phyloP scores from a whole-genome alignment of 2,797 vertebrate genomes.

The Thaleichthys pacificus region DNA sequence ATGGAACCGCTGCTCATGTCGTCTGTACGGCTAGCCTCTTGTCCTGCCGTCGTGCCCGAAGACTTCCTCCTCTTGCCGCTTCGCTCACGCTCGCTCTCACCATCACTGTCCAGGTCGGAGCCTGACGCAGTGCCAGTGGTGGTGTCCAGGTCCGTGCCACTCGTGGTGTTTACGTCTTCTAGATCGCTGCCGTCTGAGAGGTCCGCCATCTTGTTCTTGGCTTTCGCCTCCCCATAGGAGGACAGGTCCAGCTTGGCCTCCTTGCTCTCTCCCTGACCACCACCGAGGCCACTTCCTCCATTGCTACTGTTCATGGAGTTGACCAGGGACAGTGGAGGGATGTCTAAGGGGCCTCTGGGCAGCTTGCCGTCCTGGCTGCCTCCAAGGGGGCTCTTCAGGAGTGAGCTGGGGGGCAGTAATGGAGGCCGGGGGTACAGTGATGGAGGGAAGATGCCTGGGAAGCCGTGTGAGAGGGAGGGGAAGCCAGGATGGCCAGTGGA shows the following conservation, averaged over 20 bases:
- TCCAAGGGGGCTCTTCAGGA: constrained; percentile 90
- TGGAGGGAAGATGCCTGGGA: constrained; percentile 91
- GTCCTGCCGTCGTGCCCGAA: constrained; percentile 54
- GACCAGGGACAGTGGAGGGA: constrained; percentile 81
- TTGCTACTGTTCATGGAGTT: constrained; percentile 81
- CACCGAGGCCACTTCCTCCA: constrained; percentile 60
- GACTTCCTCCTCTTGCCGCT: constrained; percentile 76
- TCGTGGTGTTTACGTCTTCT: constrained; percentile 95
- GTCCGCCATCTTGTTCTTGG: constrained; percentile 88
- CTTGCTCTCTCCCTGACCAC: constrained; percentile 73
- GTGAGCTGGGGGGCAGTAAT: constrained; percentile 87
- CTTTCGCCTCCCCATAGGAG: constrained; percentile 79
- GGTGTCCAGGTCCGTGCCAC: constrained; percentile 95
- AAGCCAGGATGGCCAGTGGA: constrained; percentile 84
- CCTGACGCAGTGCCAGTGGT: constrained; percentile 94
- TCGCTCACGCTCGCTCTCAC: constrained; percentile 84
- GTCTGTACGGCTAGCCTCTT: constrained; percentile 78
- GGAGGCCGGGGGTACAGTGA: constrained; percentile 93
- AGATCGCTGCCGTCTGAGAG: constrained; percentile 94
- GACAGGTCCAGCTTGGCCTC: constrained; percentile 80
- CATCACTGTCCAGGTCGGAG: constrained; percentile 92
- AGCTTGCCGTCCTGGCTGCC: constrained; percentile 82
- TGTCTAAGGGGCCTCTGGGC: constrained; percentile 83
- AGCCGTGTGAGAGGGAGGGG: constrained; percentile 87
- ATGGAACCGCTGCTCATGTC: constrained; percentile 75